Evolutionary conservation across 1,140 invertebrate species (phyloP), one percentile per base, ranked within the genome.

Genomic region (Lordiphosa mommai): DNA sequence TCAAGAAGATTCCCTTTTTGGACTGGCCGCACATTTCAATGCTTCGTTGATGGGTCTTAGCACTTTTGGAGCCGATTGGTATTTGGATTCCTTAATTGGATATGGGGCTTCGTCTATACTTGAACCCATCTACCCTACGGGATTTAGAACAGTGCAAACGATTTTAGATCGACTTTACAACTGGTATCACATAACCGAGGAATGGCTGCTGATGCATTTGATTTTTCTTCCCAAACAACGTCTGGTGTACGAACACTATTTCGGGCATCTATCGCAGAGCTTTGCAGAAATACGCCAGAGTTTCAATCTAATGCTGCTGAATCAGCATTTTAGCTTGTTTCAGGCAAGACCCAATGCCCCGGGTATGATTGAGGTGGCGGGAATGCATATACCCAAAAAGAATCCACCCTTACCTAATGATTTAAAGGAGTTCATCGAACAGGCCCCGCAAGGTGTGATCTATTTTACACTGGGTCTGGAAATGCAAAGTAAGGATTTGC

Each of bases 401-500:
- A 8, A 65, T n/a, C 88, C 61, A 68, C 14, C 55, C 5, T 77
- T 93, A 46, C 57, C 89, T 27, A 4, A 48, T 13, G 90, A 85
- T 30, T 51, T 77, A 0, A 77, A 91, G 63, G 69, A 88, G 30
- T 90, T 87, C 14, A 82, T 94, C 16, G 91, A 93, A 57, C 86
- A 89, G 34, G 90, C 92, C 0, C 82, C 66, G 4, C 52, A 92
- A 7, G 92, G 92, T 4, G 90, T 91, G 0, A 85, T 94, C 1
- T 92, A 91, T 23, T 91, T 94, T 41, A 91, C 89, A 32, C 89
- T 93, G 5, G 93, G 93, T 1, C 91, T 91, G 0, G 92, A 93
- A 72, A 59, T 93, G 0, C 89, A 89, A 51, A 89, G 89, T 52
- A 88, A 88, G 4, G 90, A 90, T 30, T 70, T 93, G 55, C 89